Percentiles rank a stretch among this genome's conserved stretches.
These are phyloP conservation scores for Microctenopoma stevenorrisi DNA, from an alignment of 2,797 vertebrate genomes.

Conservation along the genomic window DNA sequence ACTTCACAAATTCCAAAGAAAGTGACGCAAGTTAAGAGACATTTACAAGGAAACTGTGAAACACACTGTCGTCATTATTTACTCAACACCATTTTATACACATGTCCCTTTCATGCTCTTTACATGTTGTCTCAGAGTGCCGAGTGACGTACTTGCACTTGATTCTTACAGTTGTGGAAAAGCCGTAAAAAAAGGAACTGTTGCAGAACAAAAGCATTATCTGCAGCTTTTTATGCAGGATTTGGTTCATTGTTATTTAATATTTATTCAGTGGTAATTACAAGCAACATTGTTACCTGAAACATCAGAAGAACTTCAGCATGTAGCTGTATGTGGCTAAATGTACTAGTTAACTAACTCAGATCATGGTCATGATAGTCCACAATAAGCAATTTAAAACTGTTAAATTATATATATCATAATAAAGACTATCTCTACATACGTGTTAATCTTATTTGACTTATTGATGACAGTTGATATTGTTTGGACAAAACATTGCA, in stretches of 20 bases:
- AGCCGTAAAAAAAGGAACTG: neutral
- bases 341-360: neutral
- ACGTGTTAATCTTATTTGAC: neutral
- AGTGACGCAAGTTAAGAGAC: conserved; percentile 37
- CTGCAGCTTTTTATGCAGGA: neutral
- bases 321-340: too few relatives aligned
- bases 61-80: conserved; percentile 28
- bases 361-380: neutral
- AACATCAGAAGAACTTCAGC: neutral
- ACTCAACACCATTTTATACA: conserved; percentile 7
- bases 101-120: conserved; percentile 1
- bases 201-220: neutral
- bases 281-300: neutral
- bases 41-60: neutral
- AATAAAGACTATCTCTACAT: too few relatives aligned
- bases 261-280: too few relatives aligned
- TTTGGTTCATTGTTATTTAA: neutral
- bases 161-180: conserved; percentile 4
- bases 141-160: conserved; percentile 15
- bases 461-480: neutral
- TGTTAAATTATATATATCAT: too few relatives aligned
- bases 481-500: conserved; percentile 2
- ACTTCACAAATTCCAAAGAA: conserved; percentile 7
- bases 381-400: neutral
- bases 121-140: neutral